phyloP scores from a whole-genome alignment of 2,797 vertebrate species.

The Crocidura indochinensis region DNA sequence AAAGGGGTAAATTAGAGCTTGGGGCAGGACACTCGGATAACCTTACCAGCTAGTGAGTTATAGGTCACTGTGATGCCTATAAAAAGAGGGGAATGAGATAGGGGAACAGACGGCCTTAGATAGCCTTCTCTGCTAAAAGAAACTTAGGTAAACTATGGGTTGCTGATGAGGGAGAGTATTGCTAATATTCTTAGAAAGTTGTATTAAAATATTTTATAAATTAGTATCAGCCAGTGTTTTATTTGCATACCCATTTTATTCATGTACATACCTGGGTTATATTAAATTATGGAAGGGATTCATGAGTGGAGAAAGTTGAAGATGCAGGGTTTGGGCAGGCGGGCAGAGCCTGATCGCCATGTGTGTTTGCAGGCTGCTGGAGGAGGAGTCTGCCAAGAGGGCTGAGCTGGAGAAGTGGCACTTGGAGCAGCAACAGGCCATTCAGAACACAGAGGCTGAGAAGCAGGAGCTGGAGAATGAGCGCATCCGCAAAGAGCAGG shows the following conservation, averaged over 20 bases:
- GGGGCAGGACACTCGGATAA: not conserved
- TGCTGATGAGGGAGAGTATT: too few relatives aligned
- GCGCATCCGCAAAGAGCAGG: conserved; percentile 93
- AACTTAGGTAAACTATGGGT: too few relatives aligned
- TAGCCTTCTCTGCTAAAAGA: too few relatives aligned
- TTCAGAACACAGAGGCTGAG: conserved; percentile 96
- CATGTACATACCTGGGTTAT: too few relatives aligned
- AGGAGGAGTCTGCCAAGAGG: conserved; percentile 96
- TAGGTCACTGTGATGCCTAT: not conserved
- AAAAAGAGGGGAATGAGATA: too few relatives aligned
- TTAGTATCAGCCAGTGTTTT: too few relatives aligned
- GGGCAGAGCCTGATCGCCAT: not conserved
- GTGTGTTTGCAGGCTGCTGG: conserved; percentile 92
- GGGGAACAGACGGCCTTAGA: too few relatives aligned
- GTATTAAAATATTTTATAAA: too few relatives aligned
- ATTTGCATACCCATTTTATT: too few relatives aligned
- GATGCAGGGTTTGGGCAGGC: not conserved
- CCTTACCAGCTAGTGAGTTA: not conserved
- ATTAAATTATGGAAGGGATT: too few relatives aligned
- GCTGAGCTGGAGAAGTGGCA: conserved; percentile 96
- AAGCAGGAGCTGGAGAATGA: conserved; percentile 96
- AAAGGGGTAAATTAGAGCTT: not conserved
- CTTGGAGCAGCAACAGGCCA: conserved; percentile 94
- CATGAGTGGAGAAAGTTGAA: not conserved
- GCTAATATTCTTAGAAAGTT: too few relatives aligned